phyloP scores from a whole-genome alignment of 2,797 vertebrate species.

The Lepidocolaptes lacrymiger region DNA sequence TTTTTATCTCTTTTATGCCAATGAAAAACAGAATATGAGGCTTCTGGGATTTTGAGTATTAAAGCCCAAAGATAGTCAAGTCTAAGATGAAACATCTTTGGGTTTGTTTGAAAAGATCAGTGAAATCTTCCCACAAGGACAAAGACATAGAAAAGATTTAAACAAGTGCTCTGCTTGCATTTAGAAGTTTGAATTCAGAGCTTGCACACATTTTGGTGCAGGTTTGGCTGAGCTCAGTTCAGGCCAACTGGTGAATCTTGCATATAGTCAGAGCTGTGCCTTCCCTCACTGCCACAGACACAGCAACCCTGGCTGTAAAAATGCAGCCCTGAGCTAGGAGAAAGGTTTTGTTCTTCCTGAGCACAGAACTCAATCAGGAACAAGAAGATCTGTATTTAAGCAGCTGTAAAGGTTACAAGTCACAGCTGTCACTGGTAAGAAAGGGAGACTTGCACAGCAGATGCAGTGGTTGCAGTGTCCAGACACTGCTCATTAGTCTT shows the following conservation, averaged over 20 bases:
- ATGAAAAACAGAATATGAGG: not conserved
- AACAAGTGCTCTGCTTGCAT: not conserved
- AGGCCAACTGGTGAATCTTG: not conserved
- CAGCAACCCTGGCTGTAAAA: not conserved
- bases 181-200: not conserved
- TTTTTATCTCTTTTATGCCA: not conserved
- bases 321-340: not conserved
- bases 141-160: not conserved
- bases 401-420: not conserved
- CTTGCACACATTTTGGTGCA: not conserved
- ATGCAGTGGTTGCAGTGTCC: not conserved
- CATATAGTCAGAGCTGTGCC: not conserved
- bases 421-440: not conserved
- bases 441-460: not conserved
- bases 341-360: not conserved
- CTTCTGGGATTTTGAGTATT: conserved; percentile 4
- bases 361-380: not conserved
- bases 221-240: not conserved
- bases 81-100: not conserved
- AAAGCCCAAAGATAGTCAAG: not conserved
- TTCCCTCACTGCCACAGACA: not conserved
- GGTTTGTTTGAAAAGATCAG: conserved; percentile 8
- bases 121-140: conserved; percentile 7
- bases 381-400: not conserved
- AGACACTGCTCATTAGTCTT: not conserved